A percentile compares a stretch with the other conserved stretches of the same genome.
phyloP scores from a whole-genome alignment of 2,797 vertebrate species.

The Luscinia megarhynchos region DNA sequence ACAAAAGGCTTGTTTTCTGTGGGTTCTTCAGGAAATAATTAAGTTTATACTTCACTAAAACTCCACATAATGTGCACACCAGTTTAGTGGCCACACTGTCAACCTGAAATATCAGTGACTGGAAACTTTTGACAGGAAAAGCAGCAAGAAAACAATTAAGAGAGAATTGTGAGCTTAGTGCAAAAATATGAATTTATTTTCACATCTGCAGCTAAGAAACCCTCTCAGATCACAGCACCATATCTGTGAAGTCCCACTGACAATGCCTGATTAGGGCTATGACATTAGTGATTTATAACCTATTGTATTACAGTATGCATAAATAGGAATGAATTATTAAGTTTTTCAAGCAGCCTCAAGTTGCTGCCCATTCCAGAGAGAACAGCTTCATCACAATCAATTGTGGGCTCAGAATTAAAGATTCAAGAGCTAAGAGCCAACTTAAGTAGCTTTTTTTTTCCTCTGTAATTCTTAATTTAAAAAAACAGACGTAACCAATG shows the following conservation, averaged over 20 bases:
- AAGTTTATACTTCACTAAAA: background rate
- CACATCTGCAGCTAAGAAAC: background rate
- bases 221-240: background rate
- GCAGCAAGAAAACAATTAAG: background rate
- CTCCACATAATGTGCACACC: rapidly evolving
- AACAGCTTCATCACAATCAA: conserved; percentile 57
- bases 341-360: conserved; percentile 59
- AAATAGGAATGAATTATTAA: conserved; percentile 65
- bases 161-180: background rate
- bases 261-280: conserved; percentile 28
- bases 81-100: background rate
- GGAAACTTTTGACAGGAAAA: background rate
- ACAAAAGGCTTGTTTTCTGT: conserved; percentile 26
- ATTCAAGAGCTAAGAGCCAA: conserved; percentile 61
- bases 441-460: background rate
- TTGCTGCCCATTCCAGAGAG: conserved; percentile 39
- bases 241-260: background rate
- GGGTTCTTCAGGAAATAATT: background rate
- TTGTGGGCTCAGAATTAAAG: conserved; percentile 49
- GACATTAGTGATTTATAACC: conserved; percentile 57
- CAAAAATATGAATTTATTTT: background rate
- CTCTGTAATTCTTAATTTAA: conserved; percentile 40
- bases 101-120: background rate
- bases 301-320: conserved; percentile 57
- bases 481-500: background rate